phyloP scores from a whole-genome alignment of 2,888 invertebrate genomes.

The Acleris literana region DNA sequence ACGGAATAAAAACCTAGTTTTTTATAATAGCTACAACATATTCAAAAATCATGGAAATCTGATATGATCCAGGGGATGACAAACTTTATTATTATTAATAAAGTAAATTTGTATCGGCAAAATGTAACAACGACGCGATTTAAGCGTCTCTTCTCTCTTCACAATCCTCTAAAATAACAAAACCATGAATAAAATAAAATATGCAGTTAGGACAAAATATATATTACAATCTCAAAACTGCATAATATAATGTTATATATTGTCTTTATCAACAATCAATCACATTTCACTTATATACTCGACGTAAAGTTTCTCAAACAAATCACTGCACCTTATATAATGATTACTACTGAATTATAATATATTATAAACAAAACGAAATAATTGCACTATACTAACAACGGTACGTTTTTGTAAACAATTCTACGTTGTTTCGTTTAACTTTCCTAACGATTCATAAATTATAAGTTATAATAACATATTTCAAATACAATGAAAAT shows the following conservation, averaged over 20 bases:
- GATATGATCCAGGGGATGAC: too few relatives aligned
- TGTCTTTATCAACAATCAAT: conserved; percentile 65
- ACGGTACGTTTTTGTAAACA: conserved; percentile 22
- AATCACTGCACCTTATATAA: conserved; percentile 54
- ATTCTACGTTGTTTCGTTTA: conserved; percentile 14
- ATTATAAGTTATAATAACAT: conserved; percentile 19
- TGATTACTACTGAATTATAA: conserved; percentile 9
- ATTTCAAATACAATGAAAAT: background rate
- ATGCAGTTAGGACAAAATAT: conserved; percentile 28
- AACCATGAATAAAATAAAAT: conserved; percentile 9
- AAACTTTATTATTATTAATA: too few relatives aligned
- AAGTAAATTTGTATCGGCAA: too few relatives aligned
- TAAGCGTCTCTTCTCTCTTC: too few relatives aligned
- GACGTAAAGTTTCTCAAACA: conserved; percentile 56
- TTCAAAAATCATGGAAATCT: too few relatives aligned
- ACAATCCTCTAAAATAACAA: background rate
- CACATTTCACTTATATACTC: conserved; percentile 61
- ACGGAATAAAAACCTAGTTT: too few relatives aligned
- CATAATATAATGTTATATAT: conserved; percentile 56
- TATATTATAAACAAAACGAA: conserved; percentile 20
- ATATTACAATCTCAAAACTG: conserved; percentile 65
- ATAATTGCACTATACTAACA: conserved; percentile 17
- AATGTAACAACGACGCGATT: too few relatives aligned
- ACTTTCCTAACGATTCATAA: conserved; percentile 14
- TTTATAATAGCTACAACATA: too few relatives aligned